phyloP scores from a whole-genome alignment of 2,888 invertebrate genomes.

The Hypolimnas misippus region DNA sequence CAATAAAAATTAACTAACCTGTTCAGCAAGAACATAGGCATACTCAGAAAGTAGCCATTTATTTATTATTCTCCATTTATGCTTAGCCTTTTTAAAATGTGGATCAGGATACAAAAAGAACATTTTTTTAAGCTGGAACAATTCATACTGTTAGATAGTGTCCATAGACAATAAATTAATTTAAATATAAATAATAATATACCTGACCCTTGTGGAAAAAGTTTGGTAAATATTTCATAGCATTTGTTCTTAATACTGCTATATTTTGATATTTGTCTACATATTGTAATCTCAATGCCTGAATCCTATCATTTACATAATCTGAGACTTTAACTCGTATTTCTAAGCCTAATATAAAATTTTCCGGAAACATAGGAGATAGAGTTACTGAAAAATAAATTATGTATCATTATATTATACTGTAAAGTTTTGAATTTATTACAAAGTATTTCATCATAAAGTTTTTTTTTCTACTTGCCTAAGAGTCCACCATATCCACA shows the following conservation, averaged over 20 bases:
- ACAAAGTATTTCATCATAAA: no score
- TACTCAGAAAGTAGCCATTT: constrained; percentile 97
- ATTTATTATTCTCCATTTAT: constrained; percentile 99
- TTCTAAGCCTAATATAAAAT: constrained; percentile 96
- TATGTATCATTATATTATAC: no score
- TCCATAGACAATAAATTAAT: not conserved
- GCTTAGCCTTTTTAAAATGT: constrained; percentile 99
- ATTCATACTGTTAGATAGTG: no score
- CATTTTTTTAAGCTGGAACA: constrained; percentile 94
- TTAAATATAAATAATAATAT: constrained; percentile 36
- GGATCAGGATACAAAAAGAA: constrained; percentile 99
- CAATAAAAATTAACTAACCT: constrained; percentile 80
- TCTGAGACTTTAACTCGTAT: constrained; percentile 99
- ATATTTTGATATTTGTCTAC: constrained; percentile 94
- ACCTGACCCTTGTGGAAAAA: constrained; percentile 97
- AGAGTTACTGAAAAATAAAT: constrained; percentile 88
- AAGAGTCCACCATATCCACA: constrained; percentile 99
- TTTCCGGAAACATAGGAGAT: constrained; percentile 95
- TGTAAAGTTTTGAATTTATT: no score
- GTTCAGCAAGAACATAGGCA: constrained; percentile 94
- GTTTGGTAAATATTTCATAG: constrained; percentile 99
- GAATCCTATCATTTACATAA: constrained; percentile 97
- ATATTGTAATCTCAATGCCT: constrained; percentile 91
- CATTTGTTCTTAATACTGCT: constrained; percentile 97
- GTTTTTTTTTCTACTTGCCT: constrained; percentile 76